These are phyloP conservation scores for Halictus rubicundus DNA, from an alignment of 1,140 invertebrate genomes.

Conservation along the genomic window DNA sequence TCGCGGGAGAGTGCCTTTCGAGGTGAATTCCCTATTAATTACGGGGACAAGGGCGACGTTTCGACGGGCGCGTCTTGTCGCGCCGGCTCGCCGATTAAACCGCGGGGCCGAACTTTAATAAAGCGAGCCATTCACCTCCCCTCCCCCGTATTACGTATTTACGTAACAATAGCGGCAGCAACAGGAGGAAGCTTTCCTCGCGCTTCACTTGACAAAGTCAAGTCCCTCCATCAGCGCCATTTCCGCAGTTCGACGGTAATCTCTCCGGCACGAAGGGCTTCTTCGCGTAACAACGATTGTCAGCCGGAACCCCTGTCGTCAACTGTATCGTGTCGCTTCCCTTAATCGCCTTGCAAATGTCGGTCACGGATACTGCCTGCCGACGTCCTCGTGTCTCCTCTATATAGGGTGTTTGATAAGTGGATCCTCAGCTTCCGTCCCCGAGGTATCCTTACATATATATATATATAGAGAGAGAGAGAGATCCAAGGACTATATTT, in stretches of 20 bases:
- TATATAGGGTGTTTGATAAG: conserved; percentile 8
- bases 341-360: conserved; percentile 47
- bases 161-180: conserved; percentile 40
- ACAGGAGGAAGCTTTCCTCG: conserved; percentile 45
- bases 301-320: conserved; percentile 22
- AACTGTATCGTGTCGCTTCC: conserved; percentile 2
- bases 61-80: not conserved
- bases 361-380: conserved; percentile 25
- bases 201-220: conserved; percentile 44
- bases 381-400: not conserved
- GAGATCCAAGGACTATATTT: not conserved
- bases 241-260: conserved; percentile 29
- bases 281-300: conserved; percentile 29
- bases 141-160: conserved; percentile 36
- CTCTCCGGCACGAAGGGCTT: conserved; percentile 15
- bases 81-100: conserved; percentile 17
- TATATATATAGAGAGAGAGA: too few relatives aligned
- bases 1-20: not conserved
- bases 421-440: not conserved
- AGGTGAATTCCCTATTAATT: not conserved
- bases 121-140: conserved; percentile 29
- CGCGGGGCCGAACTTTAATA: conserved; percentile 33
- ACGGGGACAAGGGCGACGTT: not conserved
- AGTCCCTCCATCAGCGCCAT: conserved; percentile 36
- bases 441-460: too few relatives aligned